Conservation (phyloP, 2,888 invertebrate genomes). For the Papilio demoleus region DNA sequence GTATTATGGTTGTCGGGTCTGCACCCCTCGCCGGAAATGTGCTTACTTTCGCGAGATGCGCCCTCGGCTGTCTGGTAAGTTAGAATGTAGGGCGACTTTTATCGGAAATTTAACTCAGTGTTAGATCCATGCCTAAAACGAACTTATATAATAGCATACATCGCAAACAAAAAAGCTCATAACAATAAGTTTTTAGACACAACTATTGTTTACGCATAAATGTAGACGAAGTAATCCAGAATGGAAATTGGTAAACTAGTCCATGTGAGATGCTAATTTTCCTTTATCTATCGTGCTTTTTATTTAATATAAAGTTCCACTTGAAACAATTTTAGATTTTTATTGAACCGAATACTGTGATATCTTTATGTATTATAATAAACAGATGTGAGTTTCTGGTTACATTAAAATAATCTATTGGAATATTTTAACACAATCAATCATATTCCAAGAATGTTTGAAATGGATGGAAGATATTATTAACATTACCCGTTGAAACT, state of each 20-base stretch:
- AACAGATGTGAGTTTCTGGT: slow-evolving; percentile 13
- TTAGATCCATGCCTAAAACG: background rate
- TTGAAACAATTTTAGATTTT: slow-evolving; percentile 12
- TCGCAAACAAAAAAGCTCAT: too few species aligned
- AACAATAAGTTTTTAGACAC: background rate
- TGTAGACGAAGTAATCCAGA: too few species aligned
- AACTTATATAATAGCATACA: too few species aligned
- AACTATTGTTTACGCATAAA: too few species aligned
- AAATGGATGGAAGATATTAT: slow-evolving; percentile 38
- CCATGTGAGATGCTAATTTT: background rate
- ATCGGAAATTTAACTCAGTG: background rate
- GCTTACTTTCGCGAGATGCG: slow-evolving; percentile 95
- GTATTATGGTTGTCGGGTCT: slow-evolving; percentile 97
- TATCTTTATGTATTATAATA: slow-evolving; percentile 12
- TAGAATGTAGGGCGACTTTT: background rate
- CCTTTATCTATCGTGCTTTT: background rate
- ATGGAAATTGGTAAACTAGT: background rate
- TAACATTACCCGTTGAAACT: slow-evolving; percentile 41
- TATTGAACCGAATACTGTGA: background rate
- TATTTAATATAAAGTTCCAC: slow-evolving; percentile 1
- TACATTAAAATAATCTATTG: slow-evolving; percentile 33
- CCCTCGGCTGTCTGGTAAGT: slow-evolving; percentile 93
- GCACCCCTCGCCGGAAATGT: slow-evolving; percentile 97
- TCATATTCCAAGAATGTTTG: slow-evolving; percentile 28
- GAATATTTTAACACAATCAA: slow-evolving; percentile 32